Percentiles rank a stretch among this genome's conserved stretches.
Conservation (phyloP, 1,140 invertebrate species). For the Atta colombica region DNA sequence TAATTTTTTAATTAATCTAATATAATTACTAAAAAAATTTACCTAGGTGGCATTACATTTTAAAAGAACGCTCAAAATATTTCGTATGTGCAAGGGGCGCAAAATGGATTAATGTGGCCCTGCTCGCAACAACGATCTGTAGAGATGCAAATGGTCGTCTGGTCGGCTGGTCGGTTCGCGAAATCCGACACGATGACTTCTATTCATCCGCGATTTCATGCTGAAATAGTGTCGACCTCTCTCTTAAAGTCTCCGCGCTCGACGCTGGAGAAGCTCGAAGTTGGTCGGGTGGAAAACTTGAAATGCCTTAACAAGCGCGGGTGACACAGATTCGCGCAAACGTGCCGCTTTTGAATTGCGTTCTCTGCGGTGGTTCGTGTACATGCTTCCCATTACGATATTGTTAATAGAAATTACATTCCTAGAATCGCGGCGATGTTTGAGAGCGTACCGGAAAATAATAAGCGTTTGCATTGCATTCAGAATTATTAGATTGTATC, state of each 20-base stretch:
- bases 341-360: conserved; percentile 35
- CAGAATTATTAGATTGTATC: neutral
- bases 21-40: too few relatives aligned
- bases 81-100: too few relatives aligned
- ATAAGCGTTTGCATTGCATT: neutral
- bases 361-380: neutral
- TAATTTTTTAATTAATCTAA: too few relatives aligned
- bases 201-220: conserved; percentile 71
- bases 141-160: conserved; percentile 58
- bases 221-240: conserved; percentile 66
- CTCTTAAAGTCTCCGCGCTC: conserved; percentile 1
- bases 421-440: neutral
- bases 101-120: too few relatives aligned
- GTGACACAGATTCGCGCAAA: conserved; percentile 46
- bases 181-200: conserved; percentile 66
- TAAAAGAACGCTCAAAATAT: too few relatives aligned
- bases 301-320: conserved; percentile 57
- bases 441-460: neutral
- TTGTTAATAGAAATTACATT: conserved; percentile 28
- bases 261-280: conserved; percentile 36
- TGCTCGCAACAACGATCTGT: conserved; percentile 42
- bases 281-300: conserved; percentile 59
- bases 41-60: too few relatives aligned
- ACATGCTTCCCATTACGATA: neutral
- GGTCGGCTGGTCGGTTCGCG: conserved; percentile 38